phyloP scores from a whole-genome alignment of 2,888 invertebrate species.

The Portevinia maculata region DNA sequence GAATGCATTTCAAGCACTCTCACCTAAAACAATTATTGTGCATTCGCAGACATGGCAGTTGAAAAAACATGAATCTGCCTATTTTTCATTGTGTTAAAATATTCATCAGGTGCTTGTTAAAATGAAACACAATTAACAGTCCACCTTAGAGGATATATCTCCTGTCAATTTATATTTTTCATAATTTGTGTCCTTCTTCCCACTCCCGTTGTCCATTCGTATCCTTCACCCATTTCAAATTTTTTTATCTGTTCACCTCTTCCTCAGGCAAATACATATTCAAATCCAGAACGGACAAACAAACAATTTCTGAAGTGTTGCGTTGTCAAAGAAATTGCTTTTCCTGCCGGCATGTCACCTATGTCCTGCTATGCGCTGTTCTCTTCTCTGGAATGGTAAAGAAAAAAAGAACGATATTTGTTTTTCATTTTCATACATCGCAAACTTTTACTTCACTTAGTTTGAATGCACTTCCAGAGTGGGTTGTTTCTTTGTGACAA shows the following conservation, averaged over 20 bases:
- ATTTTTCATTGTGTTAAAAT: constrained; percentile 10
- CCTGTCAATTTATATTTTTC: constrained; percentile 49
- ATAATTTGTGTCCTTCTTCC: constrained; percentile 3
- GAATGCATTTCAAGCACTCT: no score
- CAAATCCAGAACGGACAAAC: constrained; percentile 70
- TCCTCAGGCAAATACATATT: constrained; percentile 64
- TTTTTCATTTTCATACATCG: constrained; percentile 74
- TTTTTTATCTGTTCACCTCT: constrained; percentile 12
- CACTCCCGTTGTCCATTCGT: constrained; percentile 12
- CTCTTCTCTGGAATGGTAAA: constrained; percentile 8
- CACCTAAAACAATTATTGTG: no score
- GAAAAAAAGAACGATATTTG: constrained; percentile 60
- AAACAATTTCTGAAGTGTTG: constrained; percentile 73
- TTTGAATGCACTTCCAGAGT: constrained; percentile 52
- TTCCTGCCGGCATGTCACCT: constrained; percentile 69
- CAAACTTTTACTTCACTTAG: constrained; percentile 72
- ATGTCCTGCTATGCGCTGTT: constrained; percentile 33
- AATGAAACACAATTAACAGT: constrained; percentile 55
- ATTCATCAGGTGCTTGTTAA: constrained; percentile 29
- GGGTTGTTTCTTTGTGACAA: constrained; percentile 38
- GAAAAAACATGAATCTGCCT: no score
- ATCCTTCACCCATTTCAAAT: constrained; percentile 64
- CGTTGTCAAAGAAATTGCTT: constrained; percentile 73
- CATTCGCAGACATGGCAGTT: constrained; percentile 13
- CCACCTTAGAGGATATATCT: background rate